Conservation (phyloP, 2,888 invertebrate species). For the Ashinkailepas kermadecensis region DNA sequence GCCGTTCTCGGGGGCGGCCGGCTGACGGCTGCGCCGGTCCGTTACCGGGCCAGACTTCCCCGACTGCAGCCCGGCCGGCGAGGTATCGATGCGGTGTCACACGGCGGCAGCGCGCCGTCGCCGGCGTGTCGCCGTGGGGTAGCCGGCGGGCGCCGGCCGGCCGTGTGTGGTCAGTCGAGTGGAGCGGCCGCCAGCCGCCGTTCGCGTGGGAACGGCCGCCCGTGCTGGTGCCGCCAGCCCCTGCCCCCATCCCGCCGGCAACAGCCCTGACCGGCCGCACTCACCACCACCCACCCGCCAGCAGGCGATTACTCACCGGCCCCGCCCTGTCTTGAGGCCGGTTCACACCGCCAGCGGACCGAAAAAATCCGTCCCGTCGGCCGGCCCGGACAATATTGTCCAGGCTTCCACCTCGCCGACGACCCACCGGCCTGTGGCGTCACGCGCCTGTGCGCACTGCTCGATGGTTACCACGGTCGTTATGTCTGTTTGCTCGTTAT, state of each 20-base stretch:
- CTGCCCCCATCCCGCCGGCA: background rate
- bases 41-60: background rate
- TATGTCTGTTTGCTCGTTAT: no score
- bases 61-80: background rate
- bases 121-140: no score
- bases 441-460: no score
- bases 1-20: no score
- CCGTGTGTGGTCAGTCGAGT: background rate
- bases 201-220: background rate
- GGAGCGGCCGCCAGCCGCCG: background rate
- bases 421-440: no score
- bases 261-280: background rate
- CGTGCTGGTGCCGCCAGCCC: background rate
- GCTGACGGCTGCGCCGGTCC: no score
- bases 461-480: no score
- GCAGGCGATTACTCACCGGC: no score
- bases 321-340: no score
- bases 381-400: no score
- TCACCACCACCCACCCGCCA: background rate
- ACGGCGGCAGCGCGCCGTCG: background rate
- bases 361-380: background rate
- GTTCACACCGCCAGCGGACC: no score
- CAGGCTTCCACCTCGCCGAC: no score
- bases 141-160: background rate
- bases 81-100: background rate